A percentile compares a stretch with the other conserved stretches of the same genome.
Conservation (phyloP, 2,797 vertebrate genomes). For the Acipenser ruthenus region DNA sequence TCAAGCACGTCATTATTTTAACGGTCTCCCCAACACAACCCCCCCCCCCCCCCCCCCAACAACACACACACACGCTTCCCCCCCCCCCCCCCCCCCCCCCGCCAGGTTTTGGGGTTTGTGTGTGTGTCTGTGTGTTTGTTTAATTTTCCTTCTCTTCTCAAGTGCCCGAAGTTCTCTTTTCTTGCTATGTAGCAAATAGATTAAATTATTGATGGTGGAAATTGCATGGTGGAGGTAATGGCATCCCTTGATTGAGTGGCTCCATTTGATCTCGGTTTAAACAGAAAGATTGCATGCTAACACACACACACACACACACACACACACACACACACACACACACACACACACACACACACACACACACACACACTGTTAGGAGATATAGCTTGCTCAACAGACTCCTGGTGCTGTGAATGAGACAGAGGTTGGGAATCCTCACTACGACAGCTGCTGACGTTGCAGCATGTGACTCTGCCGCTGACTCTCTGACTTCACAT, state of each 20-base stretch:
- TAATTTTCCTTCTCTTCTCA: constrained; percentile 43
- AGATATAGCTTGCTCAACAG: constrained; percentile 44
- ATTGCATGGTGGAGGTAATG: constrained; percentile 78
- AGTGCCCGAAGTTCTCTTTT: constrained; percentile 62
- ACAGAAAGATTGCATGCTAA: constrained; percentile 62
- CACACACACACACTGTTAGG: too few species aligned
- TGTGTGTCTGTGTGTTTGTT: constrained; percentile 14
- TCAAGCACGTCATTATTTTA: constrained; percentile 51
- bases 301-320: constrained; percentile 17
- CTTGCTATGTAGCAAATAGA: constrained; percentile 66
- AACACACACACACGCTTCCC: too few species aligned
- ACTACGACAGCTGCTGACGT: constrained; percentile 70
- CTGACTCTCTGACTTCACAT: constrained; percentile 31
- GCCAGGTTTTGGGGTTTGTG: constrained; percentile 25
- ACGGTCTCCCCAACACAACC: constrained; percentile 30
- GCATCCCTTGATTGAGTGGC: constrained; percentile 79
- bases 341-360: too few species aligned
- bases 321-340: too few species aligned
- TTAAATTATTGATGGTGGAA: constrained; percentile 99
- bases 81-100: too few species aligned
- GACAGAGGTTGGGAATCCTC: constrained; percentile 47
- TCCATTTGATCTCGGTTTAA: constrained; percentile 70
- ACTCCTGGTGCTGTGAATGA: constrained; percentile 61
- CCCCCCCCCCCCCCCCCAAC: too few species aligned
- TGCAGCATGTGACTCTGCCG: constrained; percentile 72